Percentiles rank a stretch among this genome's conserved stretches.
Evolutionary conservation across 2,113 vertebrate species (phyloP).

Genomic region (Apus apus): DNA sequence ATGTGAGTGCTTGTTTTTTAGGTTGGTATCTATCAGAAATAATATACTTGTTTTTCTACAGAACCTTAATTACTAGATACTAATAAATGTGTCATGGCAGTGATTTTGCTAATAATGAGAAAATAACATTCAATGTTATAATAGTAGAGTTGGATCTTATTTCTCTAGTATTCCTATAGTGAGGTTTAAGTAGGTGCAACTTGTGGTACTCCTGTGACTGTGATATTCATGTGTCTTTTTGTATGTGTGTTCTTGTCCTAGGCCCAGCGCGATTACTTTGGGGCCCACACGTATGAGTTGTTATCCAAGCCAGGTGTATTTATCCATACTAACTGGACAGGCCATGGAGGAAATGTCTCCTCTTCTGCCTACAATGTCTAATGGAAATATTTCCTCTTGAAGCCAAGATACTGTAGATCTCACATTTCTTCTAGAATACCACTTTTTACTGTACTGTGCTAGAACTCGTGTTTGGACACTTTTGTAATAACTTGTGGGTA

Average conservation of each 20-base stretch:
- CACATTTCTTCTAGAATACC: slow-evolving; percentile 4
- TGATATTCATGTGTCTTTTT: neutral
- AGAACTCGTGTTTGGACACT: slow-evolving; percentile 29
- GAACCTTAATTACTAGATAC: neutral
- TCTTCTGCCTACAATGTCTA: slow-evolving; percentile 94
- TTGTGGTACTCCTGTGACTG: rapidly evolving
- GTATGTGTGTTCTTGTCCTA: slow-evolving; percentile 45
- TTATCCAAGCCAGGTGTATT: slow-evolving; percentile 84
- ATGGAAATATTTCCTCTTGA: neutral
- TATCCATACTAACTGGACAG: slow-evolving; percentile 97
- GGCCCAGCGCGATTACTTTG: slow-evolving; percentile 98
- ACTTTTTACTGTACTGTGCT: slow-evolving; percentile 14
- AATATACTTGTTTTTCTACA: neutral
- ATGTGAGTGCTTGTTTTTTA: neutral
- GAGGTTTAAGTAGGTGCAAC: neutral
- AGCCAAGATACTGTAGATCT: neutral
- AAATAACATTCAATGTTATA: neutral
- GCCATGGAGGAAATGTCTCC: slow-evolving; percentile 89
- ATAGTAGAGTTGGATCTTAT: neutral
- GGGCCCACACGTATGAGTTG: slow-evolving; percentile 94
- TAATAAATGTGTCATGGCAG: neutral
- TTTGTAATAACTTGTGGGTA: slow-evolving; percentile 55
- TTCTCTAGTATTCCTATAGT: neutral
- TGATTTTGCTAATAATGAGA: neutral
- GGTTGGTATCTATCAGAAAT: neutral